These are phyloP conservation scores for Vipera latastei DNA, from an alignment of 2,797 vertebrate species.

Conservation along the genomic window DNA sequence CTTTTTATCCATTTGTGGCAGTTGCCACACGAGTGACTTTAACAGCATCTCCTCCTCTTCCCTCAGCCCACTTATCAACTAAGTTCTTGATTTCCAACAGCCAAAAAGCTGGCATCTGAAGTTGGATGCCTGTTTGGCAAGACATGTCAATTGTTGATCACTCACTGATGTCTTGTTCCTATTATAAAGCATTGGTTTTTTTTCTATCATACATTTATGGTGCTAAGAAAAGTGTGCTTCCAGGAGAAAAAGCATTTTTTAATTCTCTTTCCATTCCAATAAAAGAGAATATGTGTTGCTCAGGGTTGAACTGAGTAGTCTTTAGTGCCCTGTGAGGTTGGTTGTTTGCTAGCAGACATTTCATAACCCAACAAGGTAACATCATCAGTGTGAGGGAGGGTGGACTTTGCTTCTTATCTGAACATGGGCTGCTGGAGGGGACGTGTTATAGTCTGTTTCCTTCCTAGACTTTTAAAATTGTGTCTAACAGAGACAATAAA, in stretches of 20 bases:
- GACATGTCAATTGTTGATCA: background rate
- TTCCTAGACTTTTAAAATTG: background rate
- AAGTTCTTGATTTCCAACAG: background rate
- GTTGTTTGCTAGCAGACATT: background rate
- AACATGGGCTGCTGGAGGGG: background rate
- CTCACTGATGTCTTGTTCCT: background rate
- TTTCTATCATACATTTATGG: background rate
- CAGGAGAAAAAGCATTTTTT: background rate
- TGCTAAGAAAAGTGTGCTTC: background rate
- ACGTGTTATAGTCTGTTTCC: background rate
- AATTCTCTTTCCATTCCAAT: background rate
- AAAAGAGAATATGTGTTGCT: background rate
- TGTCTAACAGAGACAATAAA: background rate
- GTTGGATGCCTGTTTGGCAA: background rate
- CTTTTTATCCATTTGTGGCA: background rate
- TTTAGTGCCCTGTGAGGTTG: background rate
- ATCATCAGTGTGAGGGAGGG: background rate
- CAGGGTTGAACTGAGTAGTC: background rate
- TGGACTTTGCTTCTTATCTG: background rate
- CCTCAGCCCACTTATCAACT: background rate
- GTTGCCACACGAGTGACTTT: background rate
- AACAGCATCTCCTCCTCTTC: background rate
- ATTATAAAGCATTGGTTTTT: background rate
- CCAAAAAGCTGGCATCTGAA: background rate
- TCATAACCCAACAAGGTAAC: background rate